Base-by-base conservation (phyloP, 2,888 invertebrate species). In the Lobophora halterata region DNA sequence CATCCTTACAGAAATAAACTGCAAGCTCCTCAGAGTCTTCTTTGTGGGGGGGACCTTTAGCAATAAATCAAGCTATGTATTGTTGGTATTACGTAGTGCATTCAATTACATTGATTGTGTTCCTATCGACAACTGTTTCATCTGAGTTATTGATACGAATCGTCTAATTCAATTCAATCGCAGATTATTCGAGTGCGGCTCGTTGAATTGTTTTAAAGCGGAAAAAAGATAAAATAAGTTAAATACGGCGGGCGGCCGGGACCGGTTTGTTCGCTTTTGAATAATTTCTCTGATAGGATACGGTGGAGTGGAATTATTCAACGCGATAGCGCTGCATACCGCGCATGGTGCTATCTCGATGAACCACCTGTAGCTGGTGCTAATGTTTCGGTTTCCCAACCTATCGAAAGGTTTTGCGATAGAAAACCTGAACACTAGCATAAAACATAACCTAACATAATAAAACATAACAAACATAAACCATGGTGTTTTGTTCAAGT, bases 201-300 rank as follows among this genome's bases (percentile, higher is more conserved):
- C 12, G 32, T 26, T 10, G n/a, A 12, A 17, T 13, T 17, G 14
- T 18, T 19, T 28, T 8, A 37, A 36, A 41, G 41, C 11, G 47
- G 38, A 33, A 54, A 63, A 55, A 61, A 55, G 49, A 33, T 36
- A 56, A 58, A 61, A 61, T 31, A 40, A 31, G 27, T n/a, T 35
- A 38, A 28, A 30, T 38, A 40, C 39, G 38, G 18, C 52, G 54
- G 54, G 42, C 35, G 50, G 41, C 41, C 31, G 24, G 34, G 35
- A 67, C 67, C 67, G 63, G 67, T 67, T 62, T n/a, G 50, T 41
- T 11, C 30, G 31, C 56, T 62, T 64, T 61, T 58, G 66, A 67
- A 65, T 65, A 63, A 65, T 65, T 62, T 67, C 65, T 54, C 56
- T 49, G 52, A 52, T 46, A 47, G 47, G 30, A 16, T n/a, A n/a